Base-by-base conservation (phyloP, 2,797 vertebrate genomes). In the Gila robusta region DNA sequence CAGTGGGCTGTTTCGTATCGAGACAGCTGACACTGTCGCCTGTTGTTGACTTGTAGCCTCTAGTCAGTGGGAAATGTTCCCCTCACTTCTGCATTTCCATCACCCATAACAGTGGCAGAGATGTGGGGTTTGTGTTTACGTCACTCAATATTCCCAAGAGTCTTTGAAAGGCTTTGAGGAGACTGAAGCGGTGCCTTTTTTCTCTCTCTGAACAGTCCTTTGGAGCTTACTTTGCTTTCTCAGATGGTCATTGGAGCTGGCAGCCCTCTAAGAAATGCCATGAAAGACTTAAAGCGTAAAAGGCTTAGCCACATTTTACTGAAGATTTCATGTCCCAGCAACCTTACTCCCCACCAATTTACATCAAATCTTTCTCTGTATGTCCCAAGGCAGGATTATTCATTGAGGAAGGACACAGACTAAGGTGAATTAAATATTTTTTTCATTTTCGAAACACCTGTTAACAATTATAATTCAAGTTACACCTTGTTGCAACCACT, bases 211-310 rank as follows among this genome's bases (percentile, higher is more conserved):
- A 89, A 91, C 88, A 88, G 91, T 92, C 91, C 91, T 93, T 91
- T 74, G 21, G 81, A 8, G 73, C 87, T 83, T 86, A 87, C 91
- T 90, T 88, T 35, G 66, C 76, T 82, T 83, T 73, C 89, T 70
- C 86, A 93, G 93, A 94, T 81, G 73, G 76, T 93, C 92, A 93
- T 91, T 90, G 91, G 91, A 93, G 87, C 90, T 93, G 94, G 91
- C 93, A 90, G 91, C 78, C 71, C 67, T 91, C 88, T 91, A 91
- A 93, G 88, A 89, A 93, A 89, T 56, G 84, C 88, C 90, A 90
- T 91, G 88, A 92, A 92, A 91, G 91, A 90, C 84, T 86, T 90
- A 82, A 72, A 86, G 78, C 23, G 12, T 82, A 47, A 49, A 87
- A 89, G 78, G 71, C 87, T 83, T 81, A 86, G 81, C 77, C 47